Conservation (phyloP, 2,888 invertebrate species). For the Acanthosepion lycidas region DNA sequence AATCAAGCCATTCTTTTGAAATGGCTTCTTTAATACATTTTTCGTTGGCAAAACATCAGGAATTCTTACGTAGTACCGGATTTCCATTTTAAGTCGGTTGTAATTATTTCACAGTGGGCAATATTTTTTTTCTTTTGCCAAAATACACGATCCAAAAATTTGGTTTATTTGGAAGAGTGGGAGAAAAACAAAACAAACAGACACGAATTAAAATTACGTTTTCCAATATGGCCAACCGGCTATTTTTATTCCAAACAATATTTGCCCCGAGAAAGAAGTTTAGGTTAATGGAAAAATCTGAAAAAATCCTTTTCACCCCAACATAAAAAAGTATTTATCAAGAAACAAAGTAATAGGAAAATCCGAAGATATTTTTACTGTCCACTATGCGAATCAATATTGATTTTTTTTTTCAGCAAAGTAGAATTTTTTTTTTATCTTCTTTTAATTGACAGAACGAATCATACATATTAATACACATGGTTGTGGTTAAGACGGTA, state of each 20-base stretch:
- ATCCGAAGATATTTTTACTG: neutral
- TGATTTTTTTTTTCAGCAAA: too few relatives aligned
- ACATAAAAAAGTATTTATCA: neutral
- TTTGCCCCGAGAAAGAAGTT: neutral
- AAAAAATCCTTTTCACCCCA: neutral
- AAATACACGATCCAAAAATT: neutral
- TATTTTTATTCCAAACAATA: neutral
- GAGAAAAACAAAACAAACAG: neutral
- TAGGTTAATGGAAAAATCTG: neutral
- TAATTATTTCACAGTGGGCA: neutral
- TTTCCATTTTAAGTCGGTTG: neutral
- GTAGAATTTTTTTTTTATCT: too few relatives aligned
- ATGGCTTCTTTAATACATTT: too few relatives aligned
- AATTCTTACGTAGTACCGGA: neutral
- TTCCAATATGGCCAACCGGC: neutral
- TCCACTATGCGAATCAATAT: too few relatives aligned
- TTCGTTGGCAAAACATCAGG: too few relatives aligned
- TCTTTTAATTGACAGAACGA: too few relatives aligned
- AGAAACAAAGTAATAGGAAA: neutral
- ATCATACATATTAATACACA: too few relatives aligned
- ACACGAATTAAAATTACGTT: neutral
- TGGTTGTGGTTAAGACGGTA: too few relatives aligned
- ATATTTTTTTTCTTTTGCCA: neutral
- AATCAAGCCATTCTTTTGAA: too few relatives aligned
- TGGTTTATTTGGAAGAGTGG: neutral